Percentiles rank a stretch among this genome's conserved stretches.
Evolutionary conservation across 2,797 vertebrate genomes (phyloP).

Genomic region (Rousettus madagascariensis): DNA sequence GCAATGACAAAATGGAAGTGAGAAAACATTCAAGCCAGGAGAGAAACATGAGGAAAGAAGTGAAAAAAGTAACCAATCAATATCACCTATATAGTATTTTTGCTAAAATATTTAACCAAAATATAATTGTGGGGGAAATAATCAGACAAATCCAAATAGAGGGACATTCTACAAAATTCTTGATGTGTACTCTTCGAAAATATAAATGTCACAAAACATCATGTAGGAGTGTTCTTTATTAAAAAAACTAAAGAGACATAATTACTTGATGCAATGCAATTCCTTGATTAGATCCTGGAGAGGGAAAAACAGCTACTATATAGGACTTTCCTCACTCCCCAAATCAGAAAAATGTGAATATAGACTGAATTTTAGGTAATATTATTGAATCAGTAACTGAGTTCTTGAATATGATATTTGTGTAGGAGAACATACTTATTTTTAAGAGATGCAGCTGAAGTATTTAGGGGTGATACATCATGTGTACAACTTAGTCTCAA

Average conservation of each 20-base stretch:
- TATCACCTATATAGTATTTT: neutral
- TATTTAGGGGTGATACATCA: neutral
- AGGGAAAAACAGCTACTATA: neutral
- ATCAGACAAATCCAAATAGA: slow-evolving; percentile 1
- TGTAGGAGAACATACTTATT: neutral
- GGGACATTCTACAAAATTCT: neutral
- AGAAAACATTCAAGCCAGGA: neutral
- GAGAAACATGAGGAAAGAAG: neutral
- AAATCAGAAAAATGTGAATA: neutral
- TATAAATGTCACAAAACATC: neutral
- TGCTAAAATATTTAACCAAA: slow-evolving; percentile 19
- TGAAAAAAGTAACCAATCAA: neutral
- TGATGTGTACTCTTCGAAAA: neutral
- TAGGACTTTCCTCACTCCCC: neutral
- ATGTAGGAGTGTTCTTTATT: neutral
- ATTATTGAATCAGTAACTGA: neutral
- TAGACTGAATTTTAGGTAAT: neutral
- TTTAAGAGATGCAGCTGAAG: neutral
- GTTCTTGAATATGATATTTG: neutral
- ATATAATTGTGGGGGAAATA: neutral
- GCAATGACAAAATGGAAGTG: neutral
- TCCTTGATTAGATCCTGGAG: neutral
- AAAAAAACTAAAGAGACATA: neutral
- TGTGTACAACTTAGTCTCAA: neutral
- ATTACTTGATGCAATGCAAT: neutral